These are phyloP conservation scores for Pionites leucogaster DNA, from an alignment of 2,113 vertebrate genomes.

Conservation along the genomic window DNA sequence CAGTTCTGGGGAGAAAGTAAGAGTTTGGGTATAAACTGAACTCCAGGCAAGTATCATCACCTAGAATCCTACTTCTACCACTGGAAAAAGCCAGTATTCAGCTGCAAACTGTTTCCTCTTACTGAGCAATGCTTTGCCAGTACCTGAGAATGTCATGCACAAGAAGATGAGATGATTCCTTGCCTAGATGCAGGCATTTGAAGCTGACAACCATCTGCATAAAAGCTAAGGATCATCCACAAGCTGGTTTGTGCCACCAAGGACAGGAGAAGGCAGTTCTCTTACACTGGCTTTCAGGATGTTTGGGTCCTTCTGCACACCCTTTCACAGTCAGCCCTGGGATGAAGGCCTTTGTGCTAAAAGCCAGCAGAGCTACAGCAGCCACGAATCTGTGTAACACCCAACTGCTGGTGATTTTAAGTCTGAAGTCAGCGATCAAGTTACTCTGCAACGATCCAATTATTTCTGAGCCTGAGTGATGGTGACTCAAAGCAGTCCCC, in stretches of 20 bases:
- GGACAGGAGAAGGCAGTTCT: neutral
- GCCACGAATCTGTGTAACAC: neutral
- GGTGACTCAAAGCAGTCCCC: conserved; percentile 50
- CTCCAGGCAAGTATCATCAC: neutral
- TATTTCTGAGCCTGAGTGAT: conserved; percentile 19
- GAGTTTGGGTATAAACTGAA: neutral
- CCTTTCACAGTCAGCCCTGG: neutral
- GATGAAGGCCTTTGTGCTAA: neutral
- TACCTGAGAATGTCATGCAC: neutral
- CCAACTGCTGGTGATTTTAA: neutral
- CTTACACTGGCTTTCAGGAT: neutral
- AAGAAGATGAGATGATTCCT: neutral
- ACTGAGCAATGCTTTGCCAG: neutral
- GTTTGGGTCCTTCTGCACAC: neutral
- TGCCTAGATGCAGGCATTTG: neutral
- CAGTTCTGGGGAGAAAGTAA: neutral
- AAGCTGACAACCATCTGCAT: neutral
- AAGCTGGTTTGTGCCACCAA: neutral
- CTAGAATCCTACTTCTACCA: neutral
- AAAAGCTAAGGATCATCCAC: neutral
- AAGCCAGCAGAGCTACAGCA: neutral
- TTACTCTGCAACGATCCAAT: conserved; percentile 29
- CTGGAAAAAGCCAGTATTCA: neutral
- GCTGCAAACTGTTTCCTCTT: neutral
- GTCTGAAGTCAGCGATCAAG: neutral